Conservation (phyloP, 2,113 vertebrate genomes). For the Salvelinus sp. region DNA sequence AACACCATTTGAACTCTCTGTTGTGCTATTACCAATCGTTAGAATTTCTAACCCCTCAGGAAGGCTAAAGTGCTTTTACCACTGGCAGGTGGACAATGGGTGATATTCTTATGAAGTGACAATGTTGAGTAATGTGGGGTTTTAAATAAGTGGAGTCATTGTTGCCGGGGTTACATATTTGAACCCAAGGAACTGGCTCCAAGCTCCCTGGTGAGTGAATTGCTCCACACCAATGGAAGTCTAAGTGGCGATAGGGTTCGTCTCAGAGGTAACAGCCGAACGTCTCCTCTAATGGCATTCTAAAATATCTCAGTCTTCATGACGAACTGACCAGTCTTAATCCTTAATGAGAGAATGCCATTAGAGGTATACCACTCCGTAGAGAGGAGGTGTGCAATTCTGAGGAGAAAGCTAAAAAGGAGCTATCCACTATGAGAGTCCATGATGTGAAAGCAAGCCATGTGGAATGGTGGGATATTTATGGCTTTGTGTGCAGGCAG, state of each 20-base stretch:
- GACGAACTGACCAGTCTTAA: too few species aligned
- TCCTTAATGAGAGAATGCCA: neutral
- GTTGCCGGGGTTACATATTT: neutral
- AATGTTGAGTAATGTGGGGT: neutral
- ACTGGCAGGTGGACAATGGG: neutral
- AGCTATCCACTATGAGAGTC: slow-evolving; percentile 5
- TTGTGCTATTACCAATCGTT: neutral
- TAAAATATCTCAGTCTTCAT: too few species aligned
- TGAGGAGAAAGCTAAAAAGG: neutral
- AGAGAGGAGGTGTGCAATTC: neutral
- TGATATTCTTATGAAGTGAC: neutral
- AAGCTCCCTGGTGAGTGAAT: too few species aligned
- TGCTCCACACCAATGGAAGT: too few species aligned
- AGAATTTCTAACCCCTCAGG: neutral
- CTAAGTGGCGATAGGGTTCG: too few species aligned
- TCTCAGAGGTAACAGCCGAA: too few species aligned
- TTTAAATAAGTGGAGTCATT: neutral
- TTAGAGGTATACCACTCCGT: neutral
- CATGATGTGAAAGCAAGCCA: slow-evolving; percentile 24
- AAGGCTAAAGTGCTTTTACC: neutral
- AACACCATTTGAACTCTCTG: neutral
- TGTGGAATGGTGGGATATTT: slow-evolving; percentile 37
- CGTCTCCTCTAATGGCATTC: too few species aligned
- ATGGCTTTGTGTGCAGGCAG: slow-evolving; percentile 33
- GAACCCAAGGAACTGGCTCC: neutral